Evolutionary conservation across 2,797 vertebrate species (phyloP).

Genomic region (Typhlichthys subterraneus): DNA sequence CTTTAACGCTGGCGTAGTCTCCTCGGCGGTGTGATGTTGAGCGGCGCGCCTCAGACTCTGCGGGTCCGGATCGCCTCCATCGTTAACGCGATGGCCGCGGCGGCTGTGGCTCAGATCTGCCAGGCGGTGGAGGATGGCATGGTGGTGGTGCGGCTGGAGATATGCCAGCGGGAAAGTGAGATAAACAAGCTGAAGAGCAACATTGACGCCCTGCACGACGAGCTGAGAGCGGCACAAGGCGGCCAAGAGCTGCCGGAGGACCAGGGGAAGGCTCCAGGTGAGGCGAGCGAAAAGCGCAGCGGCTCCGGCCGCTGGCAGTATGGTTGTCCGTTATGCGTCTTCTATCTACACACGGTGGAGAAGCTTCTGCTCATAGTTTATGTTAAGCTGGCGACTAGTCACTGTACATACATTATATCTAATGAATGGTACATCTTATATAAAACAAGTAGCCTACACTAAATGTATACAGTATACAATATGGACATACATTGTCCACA

Average conservation of each 20-base stretch:
- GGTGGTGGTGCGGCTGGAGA: slow-evolving; percentile 71
- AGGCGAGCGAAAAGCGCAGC: neutral
- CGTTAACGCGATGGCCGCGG: slow-evolving; percentile 71
- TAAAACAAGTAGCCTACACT: too few species aligned
- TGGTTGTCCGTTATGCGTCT: too few species aligned
- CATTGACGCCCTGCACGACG: slow-evolving; percentile 65
- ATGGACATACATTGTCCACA: too few species aligned
- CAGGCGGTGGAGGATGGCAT: slow-evolving; percentile 77
- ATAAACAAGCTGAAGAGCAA: slow-evolving; percentile 67
- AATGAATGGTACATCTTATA: too few species aligned
- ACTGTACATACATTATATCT: too few species aligned
- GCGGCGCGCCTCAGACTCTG: slow-evolving; percentile 52
- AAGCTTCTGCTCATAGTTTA: too few species aligned
- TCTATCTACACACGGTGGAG: too few species aligned
- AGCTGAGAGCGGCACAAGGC: slow-evolving; percentile 59
- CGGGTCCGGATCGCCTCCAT: slow-evolving; percentile 75
- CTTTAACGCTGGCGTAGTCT: neutral
- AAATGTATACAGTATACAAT: too few species aligned
- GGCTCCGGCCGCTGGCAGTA: too few species aligned
- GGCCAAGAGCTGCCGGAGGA: slow-evolving; percentile 18
- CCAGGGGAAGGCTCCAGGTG: slow-evolving; percentile 11
- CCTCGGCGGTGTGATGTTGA: slow-evolving; percentile 57
- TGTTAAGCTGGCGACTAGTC: too few species aligned
- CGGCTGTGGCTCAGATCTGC: slow-evolving; percentile 75
- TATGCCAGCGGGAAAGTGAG: slow-evolving; percentile 69